A percentile compares a stretch with the other conserved stretches of the same genome.
Conservation (phyloP, 2,797 vertebrate species). For the Synanceia verrucosa region DNA sequence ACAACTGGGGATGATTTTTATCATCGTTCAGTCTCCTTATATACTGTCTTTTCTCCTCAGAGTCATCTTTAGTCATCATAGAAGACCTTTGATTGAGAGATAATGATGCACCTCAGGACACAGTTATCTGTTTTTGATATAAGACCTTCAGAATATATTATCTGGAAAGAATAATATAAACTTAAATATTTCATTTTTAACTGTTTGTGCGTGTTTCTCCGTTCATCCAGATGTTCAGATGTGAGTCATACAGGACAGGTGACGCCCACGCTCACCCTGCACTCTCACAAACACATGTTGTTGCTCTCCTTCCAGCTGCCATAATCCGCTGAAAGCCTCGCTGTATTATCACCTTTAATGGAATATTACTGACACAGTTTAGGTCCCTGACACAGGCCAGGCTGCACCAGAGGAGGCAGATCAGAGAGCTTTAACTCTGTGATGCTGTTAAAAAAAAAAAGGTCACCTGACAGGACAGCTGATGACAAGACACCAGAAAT, state of each 20-base stretch:
- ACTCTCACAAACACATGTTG: constrained; percentile 51
- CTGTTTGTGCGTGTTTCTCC: neutral
- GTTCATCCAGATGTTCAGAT: constrained; percentile 42
- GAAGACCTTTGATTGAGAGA: neutral
- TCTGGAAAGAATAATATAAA: neutral
- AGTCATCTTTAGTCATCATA: neutral
- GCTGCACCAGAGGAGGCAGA: neutral
- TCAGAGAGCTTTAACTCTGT: constrained; percentile 15
- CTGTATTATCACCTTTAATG: constrained; percentile 79
- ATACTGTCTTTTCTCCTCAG: neutral
- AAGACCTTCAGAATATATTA: neutral
- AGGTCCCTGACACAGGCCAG: constrained; percentile 18
- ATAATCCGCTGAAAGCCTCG: constrained; percentile 74
- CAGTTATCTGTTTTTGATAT: neutral
- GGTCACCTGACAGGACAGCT: neutral
- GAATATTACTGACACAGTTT: constrained; percentile 73
- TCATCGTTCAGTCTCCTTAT: neutral
- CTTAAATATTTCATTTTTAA: neutral
- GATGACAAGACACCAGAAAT: neutral
- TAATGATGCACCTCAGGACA: neutral
- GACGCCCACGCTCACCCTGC: constrained; percentile 23
- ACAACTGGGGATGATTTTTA: neutral
- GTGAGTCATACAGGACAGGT: constrained; percentile 56
- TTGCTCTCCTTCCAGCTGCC: constrained; percentile 47
- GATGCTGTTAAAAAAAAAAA: neutral